phyloP scores from a whole-genome alignment of 1,140 invertebrate genomes.

The Oryctes rhinoceros region DNA sequence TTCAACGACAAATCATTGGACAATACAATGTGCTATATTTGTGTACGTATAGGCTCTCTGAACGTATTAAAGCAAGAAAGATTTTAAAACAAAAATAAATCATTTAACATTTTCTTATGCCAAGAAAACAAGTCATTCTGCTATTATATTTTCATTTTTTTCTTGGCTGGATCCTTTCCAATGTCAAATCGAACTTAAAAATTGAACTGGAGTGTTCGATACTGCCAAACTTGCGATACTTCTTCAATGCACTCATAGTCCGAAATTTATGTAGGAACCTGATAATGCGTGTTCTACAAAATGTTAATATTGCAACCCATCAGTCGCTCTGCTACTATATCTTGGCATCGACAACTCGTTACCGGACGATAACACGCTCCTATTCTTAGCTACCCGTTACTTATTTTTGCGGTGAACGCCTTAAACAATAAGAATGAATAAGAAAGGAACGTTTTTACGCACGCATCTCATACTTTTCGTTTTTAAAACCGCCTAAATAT shows the following conservation, averaged over 20 bases:
- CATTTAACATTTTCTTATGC: not conserved
- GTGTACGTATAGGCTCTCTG: too few relatives aligned
- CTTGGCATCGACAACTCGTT: not conserved
- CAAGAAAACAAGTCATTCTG: not conserved
- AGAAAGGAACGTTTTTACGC: conserved; percentile 11
- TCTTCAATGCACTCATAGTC: too few relatives aligned
- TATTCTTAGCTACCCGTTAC: not conserved
- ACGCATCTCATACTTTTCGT: conserved; percentile 1
- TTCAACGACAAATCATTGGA: too few relatives aligned
- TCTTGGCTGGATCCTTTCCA: not conserved
- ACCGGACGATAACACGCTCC: not conserved
- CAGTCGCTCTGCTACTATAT: not conserved
- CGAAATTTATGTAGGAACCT: too few relatives aligned
- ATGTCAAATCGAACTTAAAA: not conserved
- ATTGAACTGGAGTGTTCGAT: not conserved
- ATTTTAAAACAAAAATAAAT: too few relatives aligned
- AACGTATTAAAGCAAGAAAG: too few relatives aligned
- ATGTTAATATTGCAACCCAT: not conserved
- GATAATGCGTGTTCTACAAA: too few relatives aligned
- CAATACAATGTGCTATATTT: too few relatives aligned
- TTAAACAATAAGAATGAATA: conserved; percentile 28
- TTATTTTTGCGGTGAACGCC: conserved; percentile 1
- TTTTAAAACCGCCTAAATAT: conserved; percentile 17
- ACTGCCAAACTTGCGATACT: not conserved
- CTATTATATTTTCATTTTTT: conserved; percentile 2